Evolutionary conservation across 2,888 invertebrate species (phyloP), one percentile per base, ranked within the genome.

Genomic region (Byasa hedistus): DNA sequence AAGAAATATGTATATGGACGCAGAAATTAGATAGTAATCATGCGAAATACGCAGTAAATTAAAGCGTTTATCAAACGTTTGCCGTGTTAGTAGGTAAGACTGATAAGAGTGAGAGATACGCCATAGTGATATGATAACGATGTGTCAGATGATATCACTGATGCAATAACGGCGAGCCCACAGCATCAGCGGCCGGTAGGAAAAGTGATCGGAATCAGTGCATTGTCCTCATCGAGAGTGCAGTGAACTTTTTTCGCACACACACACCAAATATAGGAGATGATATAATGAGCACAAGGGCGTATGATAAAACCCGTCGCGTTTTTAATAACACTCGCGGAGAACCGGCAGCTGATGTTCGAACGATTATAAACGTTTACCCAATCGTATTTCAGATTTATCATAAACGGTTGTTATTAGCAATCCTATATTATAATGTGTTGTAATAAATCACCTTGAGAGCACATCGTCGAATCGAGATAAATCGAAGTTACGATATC

Each of bases 201-300:
- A 70, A 48, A 68, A 68, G 68, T 66, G 68, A 74, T 73, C 68
- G 73, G 69, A 75, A 73, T 68, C 71, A 72, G 75, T 76, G 77
- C 76, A 76, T 74, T 73, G 80, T 77, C 68, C 77, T 73, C 76
- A 73, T 76, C 72, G 75, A 71, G 75, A 83, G 85, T 82, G 78
- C 85, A 84, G 73, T 86, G 86, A 89, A 85, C 85, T 79, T 80
- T 74, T 79, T 80, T 78, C 74, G 75, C 78, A 77, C 77, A 69
- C 73, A 75, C 75, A 72, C 73, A 76, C 79, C 76, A 79, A 83
- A 83, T 79, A 79, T 75, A 76, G 74, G 71, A 69, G 78, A 79
- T 83, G 81, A 82, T 79, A 83, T 82, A 85, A 85, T 77, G 76
- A 76, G 80, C 75, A 78, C 83, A 87, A 87, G 85, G 86, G 80